Evolutionary conservation across 2,113 vertebrate genomes (phyloP).

Genomic region (Festucalex cinctus): DNA sequence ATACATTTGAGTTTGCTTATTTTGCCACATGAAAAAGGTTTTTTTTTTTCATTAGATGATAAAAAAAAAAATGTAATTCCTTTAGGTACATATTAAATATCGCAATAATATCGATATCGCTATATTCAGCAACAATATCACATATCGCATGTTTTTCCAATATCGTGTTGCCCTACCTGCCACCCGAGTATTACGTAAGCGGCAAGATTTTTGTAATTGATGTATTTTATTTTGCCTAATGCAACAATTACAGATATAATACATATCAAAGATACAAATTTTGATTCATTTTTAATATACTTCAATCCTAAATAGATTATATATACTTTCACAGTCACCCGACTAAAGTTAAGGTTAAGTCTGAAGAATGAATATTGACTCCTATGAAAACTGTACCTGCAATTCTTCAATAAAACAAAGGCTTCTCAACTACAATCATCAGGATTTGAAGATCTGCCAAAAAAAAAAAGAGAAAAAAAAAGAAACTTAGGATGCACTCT

Average conservation of each 20-base stretch:
- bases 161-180: too few species aligned
- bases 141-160: too few species aligned
- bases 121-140: too few species aligned
- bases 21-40: too few species aligned
- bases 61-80: too few species aligned
- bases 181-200: not conserved
- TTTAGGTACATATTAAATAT: too few species aligned
- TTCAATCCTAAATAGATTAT: not conserved
- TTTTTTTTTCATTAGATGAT: too few species aligned
- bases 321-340: not conserved
- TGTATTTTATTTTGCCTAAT: not conserved
- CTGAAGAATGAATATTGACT: not conserved
- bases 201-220: not conserved
- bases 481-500: not conserved
- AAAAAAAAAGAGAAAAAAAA: slow-evolving; percentile 14
- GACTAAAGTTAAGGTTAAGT: not conserved
- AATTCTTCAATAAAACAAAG: slow-evolving; percentile 38
- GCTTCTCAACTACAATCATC: slow-evolving; percentile 21
- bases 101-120: too few species aligned
- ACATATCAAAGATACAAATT: too few species aligned
- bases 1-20: too few species aligned
- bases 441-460: slow-evolving; percentile 35
- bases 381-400: slow-evolving; percentile 34
- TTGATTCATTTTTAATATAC: not conserved
- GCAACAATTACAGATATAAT: too few species aligned